Evolutionary conservation across 1,140 invertebrate species (phyloP).

Genomic region (Adelges cooleyi): DNA sequence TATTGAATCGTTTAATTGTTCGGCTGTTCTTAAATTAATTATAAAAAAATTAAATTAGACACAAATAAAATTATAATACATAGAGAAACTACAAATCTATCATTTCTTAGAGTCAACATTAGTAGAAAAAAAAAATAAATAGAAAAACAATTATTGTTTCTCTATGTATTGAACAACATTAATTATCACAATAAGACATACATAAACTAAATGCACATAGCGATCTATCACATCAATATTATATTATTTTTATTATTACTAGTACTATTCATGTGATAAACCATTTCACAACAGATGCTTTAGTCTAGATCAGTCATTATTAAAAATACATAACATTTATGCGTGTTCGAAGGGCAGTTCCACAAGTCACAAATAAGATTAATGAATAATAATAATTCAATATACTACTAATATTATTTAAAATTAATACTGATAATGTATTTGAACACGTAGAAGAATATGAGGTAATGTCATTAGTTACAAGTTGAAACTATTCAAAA

Average conservation of each 20-base stretch:
- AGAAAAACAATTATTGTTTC: too few species aligned
- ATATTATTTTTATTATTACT: neutral
- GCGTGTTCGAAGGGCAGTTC: neutral
- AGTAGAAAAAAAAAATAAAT: too few species aligned
- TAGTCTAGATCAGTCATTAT: neutral
- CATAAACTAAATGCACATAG: neutral
- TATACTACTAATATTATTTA: constrained; percentile 2
- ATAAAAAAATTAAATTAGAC: too few species aligned
- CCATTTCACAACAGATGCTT: neutral
- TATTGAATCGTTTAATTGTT: too few species aligned
- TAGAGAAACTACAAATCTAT: too few species aligned
- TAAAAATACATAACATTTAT: neutral
- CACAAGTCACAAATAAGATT: neutral
- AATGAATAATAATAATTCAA: neutral
- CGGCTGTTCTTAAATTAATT: too few species aligned
- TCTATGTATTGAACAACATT: neutral
- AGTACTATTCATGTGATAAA: neutral
- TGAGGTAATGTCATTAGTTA: neutral
- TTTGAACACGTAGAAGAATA: constrained; percentile 14
- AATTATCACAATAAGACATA: neutral
- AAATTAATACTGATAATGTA: constrained; percentile 15
- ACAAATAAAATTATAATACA: too few species aligned
- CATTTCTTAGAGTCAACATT: too few species aligned
- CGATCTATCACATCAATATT: neutral
- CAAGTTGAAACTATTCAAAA: too few species aligned